Evolutionary conservation across 1,140 invertebrate genomes (phyloP).

Genomic region (Papilio machaon): DNA sequence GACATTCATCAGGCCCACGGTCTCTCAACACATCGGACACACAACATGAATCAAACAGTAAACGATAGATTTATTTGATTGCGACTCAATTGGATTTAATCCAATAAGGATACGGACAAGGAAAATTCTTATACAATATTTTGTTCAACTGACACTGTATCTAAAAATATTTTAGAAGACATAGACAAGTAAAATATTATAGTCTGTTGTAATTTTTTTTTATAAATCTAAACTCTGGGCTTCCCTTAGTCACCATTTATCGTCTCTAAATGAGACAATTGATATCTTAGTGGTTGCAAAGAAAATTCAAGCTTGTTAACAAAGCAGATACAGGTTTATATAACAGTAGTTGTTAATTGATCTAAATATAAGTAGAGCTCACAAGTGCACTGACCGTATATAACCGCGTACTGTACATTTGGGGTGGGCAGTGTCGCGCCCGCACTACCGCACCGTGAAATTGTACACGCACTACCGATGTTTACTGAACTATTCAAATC

Average conservation of each 20-base stretch:
- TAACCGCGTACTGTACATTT: conserved; percentile 5
- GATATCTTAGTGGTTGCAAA: background rate
- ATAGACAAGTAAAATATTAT: background rate
- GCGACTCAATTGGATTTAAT: conserved; percentile 18
- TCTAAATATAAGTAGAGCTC: background rate
- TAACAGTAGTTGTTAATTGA: background rate
- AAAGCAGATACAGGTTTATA: background rate
- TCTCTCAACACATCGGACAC: background rate
- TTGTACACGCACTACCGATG: conserved; percentile 17
- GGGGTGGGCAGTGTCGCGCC: background rate
- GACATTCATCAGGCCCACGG: background rate
- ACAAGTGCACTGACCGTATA: background rate
- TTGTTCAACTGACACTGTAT: background rate
- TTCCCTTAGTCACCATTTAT: background rate
- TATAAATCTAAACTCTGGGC: no score
- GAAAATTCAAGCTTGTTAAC: background rate
- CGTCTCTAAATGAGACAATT: background rate
- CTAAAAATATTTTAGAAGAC: background rate
- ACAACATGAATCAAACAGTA: conserved; percentile 5
- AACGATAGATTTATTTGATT: conserved; percentile 18
- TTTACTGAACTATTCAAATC: conserved; percentile 19
- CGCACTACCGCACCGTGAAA: conserved; percentile 15
- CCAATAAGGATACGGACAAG: conserved; percentile 25
- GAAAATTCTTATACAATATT: background rate
- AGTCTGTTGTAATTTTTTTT: background rate